Evolutionary conservation across 1,140 invertebrate species (phyloP), one percentile per base, ranked within the genome.

Genomic region (Odontomachus brunneus): DNA sequence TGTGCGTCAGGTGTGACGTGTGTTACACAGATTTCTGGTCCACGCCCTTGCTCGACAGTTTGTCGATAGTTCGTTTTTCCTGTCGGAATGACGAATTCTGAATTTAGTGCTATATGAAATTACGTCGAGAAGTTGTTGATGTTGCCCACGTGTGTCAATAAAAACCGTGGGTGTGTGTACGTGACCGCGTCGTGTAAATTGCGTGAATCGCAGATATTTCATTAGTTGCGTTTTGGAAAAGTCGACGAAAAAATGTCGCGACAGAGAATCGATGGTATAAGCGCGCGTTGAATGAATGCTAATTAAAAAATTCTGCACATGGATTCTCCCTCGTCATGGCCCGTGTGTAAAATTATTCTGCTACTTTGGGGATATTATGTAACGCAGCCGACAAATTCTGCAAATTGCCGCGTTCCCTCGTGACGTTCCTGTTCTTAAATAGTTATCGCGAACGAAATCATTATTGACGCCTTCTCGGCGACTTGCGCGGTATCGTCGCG

Each of bases 21-120:
- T 80, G 65, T 69, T 57, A 38, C 22, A 24, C 51, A 80, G 65
- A 80, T 78, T 75, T 78, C 51, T 78, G 51, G 49, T 17, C 49
- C 63, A 38, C 22, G 33, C 33, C 29, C 60, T 29, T 78, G 49
- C 63, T 78, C 63, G 75, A 78, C 75, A 78, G 75, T 78, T 78
- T 57, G 75, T 78, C 75, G 63, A 78, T 80, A 80, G 53, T 71
- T 71, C 75, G 33, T 80, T 80, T 80, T 80, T 71, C 38, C 75
- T 26, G 51, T 65, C 51, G 29, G 22, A 48, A 71, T 80, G 75
- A 80, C 53, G 75, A 71, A 80, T 69, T 80, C 51, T 44, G 75
- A 59, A 71, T 80, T 80, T 71, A 80, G 65, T 57, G 65, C 24
- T 44, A 48, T 29, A 80, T 80, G 53, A 80, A 80, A 71, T 38